A percentile compares a stretch with the other conserved stretches of the same genome.
Conservation (phyloP, 2,797 vertebrate species). For the Enteromius viviparus region DNA sequence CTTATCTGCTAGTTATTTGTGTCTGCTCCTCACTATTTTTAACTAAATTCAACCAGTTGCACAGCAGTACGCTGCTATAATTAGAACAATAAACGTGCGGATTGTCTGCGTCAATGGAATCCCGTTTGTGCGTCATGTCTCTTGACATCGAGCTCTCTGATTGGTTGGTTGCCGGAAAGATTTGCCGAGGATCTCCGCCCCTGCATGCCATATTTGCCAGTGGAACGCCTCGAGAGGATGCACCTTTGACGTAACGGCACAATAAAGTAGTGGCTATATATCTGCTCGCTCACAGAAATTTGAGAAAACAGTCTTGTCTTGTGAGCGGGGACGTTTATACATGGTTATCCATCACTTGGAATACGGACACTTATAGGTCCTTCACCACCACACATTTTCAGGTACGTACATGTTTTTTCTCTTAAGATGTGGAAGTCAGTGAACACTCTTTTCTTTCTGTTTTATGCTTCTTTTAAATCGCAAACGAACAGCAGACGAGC, state of each 20-base stretch:
- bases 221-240: conserved; percentile 58
- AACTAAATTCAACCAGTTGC: conserved; percentile 71
- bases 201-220: conserved; percentile 75
- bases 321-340: conserved; percentile 53
- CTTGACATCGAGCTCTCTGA: conserved; percentile 62
- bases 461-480: not conserved
- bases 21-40: conserved; percentile 75
- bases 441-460: not conserved
- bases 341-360: conserved; percentile 60
- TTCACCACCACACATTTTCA: conserved; percentile 30
- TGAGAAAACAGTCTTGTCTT: conserved; percentile 35
- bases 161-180: conserved; percentile 82
- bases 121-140: conserved; percentile 91
- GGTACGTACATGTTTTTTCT: conserved; percentile 42
- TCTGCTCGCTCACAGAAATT: not conserved
- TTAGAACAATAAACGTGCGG: conserved; percentile 57
- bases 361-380: conserved; percentile 55
- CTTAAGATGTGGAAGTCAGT: conserved; percentile 5
- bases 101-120: conserved; percentile 92
- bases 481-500: not conserved
- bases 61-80: conserved; percentile 45
- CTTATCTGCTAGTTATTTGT: conserved; percentile 37
- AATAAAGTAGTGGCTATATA: conserved; percentile 64
- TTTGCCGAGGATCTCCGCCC: conserved; percentile 71
- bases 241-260: conserved; percentile 72